A percentile compares a stretch with the other conserved stretches of the same genome.
phyloP scores from a whole-genome alignment of 2,888 invertebrate genomes.

The Aquatica leii region DNA sequence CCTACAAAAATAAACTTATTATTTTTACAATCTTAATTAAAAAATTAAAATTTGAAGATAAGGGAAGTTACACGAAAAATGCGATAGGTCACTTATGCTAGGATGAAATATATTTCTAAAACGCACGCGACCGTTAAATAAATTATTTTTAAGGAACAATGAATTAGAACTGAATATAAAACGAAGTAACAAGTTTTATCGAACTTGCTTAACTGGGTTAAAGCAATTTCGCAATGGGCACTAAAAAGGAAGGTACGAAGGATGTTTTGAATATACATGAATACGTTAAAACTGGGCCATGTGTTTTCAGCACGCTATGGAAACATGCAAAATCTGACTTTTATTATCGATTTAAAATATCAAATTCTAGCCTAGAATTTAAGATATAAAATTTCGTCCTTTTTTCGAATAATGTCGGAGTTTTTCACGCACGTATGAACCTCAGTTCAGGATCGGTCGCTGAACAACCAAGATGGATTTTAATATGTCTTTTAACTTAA shows the following conservation, averaged over 20 bases:
- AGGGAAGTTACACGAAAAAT: no score
- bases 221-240: not conserved
- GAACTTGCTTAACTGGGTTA: not conserved
- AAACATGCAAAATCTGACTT: slow-evolving; percentile 42
- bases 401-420: slow-evolving; percentile 13
- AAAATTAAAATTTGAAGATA: no score
- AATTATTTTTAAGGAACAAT: no score
- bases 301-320: slow-evolving; percentile 31
- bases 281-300: slow-evolving; percentile 35
- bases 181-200: not conserved
- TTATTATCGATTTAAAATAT: slow-evolving; percentile 41
- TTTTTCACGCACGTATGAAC: not conserved
- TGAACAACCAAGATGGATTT: slow-evolving; percentile 25
- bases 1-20: no score
- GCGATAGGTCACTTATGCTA: no score
- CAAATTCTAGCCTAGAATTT: slow-evolving; percentile 35
- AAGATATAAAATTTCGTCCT: slow-evolving; percentile 21
- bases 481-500: slow-evolving; percentile 15
- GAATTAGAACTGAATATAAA: no score
- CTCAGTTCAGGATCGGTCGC: no score
- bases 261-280: slow-evolving; percentile 34
- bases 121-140: no score
- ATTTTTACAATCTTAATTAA: no score
- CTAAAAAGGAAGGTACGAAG: slow-evolving; percentile 26
- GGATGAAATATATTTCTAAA: no score